Conservation (phyloP, 2,797 vertebrate genomes). For the Lepilemur ruficaudatus region DNA sequence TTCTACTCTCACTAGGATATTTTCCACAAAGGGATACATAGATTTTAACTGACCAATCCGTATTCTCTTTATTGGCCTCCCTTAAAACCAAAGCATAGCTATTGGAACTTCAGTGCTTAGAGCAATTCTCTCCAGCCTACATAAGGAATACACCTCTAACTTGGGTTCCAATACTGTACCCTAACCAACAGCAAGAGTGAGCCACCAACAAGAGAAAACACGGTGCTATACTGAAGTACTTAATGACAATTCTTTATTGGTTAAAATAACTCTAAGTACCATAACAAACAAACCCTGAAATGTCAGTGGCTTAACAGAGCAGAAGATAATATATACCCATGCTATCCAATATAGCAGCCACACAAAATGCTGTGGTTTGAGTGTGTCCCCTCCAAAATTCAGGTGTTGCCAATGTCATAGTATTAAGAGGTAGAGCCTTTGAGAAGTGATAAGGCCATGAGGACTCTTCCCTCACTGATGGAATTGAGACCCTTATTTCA, state of each 20-base stretch:
- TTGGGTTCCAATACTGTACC: neutral
- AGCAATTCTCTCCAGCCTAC: neutral
- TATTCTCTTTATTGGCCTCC: neutral
- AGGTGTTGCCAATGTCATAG: no score
- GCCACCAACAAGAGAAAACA: neutral
- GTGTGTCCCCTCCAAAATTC: no score
- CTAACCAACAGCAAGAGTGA: neutral
- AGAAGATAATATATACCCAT: neutral
- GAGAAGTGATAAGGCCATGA: no score
- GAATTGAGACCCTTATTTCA: no score
- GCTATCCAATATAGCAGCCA: no score
- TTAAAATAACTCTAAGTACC: neutral
- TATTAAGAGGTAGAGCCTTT: no score
- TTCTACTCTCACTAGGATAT: neutral
- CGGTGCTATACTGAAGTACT: neutral
- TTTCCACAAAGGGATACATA: neutral
- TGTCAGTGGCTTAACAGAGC: neutral
- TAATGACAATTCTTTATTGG: neutral
- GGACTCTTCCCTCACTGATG: no score
- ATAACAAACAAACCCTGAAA: neutral
- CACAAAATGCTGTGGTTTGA: no score
- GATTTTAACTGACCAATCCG: neutral
- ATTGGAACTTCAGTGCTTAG: neutral
- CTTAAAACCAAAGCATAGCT: neutral
- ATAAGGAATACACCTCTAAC: neutral